Evolutionary conservation across 2,888 invertebrate genomes (phyloP), one percentile per base, ranked within the genome.

Genomic region (Cryptophagus acutangulus): DNA sequence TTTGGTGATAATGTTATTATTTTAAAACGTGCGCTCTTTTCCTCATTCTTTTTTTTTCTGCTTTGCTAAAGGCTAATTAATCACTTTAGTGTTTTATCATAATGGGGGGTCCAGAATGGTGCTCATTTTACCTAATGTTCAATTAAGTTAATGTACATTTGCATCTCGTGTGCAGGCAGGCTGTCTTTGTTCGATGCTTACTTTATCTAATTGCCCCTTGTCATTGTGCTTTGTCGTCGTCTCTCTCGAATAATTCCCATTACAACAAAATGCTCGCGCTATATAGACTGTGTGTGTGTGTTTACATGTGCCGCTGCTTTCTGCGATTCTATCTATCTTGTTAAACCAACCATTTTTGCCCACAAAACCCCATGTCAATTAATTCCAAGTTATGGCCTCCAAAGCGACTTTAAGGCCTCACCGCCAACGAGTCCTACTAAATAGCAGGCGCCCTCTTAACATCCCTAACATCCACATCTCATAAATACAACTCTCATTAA

Each of bases 71-170:
- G 26, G 58, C 62, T 67, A 67, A 69, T 67, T 67, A 67, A 67
- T 67, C 67, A 67, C 63, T 15, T 31, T 8, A 20, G 20, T 20
- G 62, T 62, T 58, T 65, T 64, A 66, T 65, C 65, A 58, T 65
- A 67, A 69, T 68, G 68, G 69, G 67, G 65, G 64, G 65, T 66
- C 66, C 20, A 20, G 66, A 69, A 66, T 66, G n/a, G n/a, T n/a
- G 67, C 66, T 69, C 69, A 69, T 67, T 70, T 69, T 67, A 69
- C 67, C 69, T 70, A 71, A 71, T 71, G 70, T 70, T 70, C 70
- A 71, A 70, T 71, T 71, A 71, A 65, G 62, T 66, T 70, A 71
- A 71, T 71, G 71, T 69, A 69, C 66, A 68, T 71, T 70, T 67
- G 64, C 69, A 67, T 67, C 67, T 66, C 64, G 59, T 57, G 55